phyloP scores from a whole-genome alignment of 2,113 vertebrate species.

The Paraplagusia blochii region DNA sequence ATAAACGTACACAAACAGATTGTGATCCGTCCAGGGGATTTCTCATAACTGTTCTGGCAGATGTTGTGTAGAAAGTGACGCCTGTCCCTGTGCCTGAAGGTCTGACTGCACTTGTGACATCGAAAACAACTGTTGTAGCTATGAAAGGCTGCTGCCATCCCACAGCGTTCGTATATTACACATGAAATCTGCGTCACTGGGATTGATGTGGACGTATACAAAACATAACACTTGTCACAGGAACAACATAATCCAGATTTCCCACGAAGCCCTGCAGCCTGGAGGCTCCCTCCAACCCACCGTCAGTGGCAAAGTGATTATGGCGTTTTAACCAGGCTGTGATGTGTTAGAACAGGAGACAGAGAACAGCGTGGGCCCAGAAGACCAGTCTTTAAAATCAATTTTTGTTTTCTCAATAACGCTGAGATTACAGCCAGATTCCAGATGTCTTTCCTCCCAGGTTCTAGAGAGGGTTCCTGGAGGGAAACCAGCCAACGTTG shows the following conservation, averaged over 20 bases:
- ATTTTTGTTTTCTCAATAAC: conserved; percentile 35
- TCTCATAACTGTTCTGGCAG: too few relatives aligned
- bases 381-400: conserved; percentile 18
- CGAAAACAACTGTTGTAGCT: not conserved
- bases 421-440: conserved; percentile 62
- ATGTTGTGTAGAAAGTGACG: too few relatives aligned
- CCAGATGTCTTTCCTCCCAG: conserved; percentile 30
- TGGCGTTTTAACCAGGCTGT: conserved; percentile 6
- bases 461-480: conserved; percentile 18
- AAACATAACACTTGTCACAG: conserved; percentile 34
- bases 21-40: too few relatives aligned
- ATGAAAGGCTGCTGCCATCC: not conserved
- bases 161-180: conserved; percentile 23
- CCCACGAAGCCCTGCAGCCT: conserved; percentile 32
- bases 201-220: conserved; percentile 44
- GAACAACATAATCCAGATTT: conserved; percentile 41
- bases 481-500: not conserved
- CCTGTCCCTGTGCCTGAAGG: not conserved
- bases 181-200: conserved; percentile 19
- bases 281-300: conserved; percentile 14
- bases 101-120: not conserved
- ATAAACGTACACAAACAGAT: too few relatives aligned
- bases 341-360: conserved; percentile 10
- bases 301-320: conserved; percentile 30
- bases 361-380: conserved; percentile 4